Percentiles rank a stretch among this genome's conserved stretches.
Conservation (phyloP, 2,888 invertebrate species). For the Pseudoips prasinana region DNA sequence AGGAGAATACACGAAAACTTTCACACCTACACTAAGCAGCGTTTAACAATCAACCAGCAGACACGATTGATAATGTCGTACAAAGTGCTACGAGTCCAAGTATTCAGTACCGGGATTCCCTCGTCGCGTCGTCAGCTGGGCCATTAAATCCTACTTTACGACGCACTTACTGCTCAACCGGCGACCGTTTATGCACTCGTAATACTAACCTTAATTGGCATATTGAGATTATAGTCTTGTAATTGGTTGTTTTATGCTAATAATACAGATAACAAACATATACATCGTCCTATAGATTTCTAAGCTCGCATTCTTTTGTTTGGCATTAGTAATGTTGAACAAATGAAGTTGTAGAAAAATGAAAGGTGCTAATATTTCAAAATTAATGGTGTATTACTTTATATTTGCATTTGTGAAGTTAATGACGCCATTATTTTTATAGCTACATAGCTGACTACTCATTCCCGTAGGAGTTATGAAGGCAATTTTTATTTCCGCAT, state of each 20-base stretch:
- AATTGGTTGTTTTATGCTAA: slow-evolving; percentile 57
- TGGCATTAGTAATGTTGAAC: slow-evolving; percentile 21
- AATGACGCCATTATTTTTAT: background rate
- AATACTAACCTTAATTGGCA: slow-evolving; percentile 73
- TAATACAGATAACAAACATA: slow-evolving; percentile 45
- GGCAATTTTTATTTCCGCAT: no score
- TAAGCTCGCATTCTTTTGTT: slow-evolving; percentile 27
- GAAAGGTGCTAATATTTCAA: background rate
- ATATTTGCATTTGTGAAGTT: background rate
- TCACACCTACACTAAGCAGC: slow-evolving; percentile 1
- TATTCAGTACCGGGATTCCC: slow-evolving; percentile 51
- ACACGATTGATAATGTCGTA: slow-evolving; percentile 25
- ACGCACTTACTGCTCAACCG: slow-evolving; percentile 52
- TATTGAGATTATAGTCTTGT: slow-evolving; percentile 70
- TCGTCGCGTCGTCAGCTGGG: slow-evolving; percentile 55
- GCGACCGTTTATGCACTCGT: slow-evolving; percentile 63
- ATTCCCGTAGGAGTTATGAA: no score
- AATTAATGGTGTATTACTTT: no score
- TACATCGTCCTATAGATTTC: slow-evolving; percentile 43
- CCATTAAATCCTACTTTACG: slow-evolving; percentile 74
- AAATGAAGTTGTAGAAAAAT: slow-evolving; percentile 27
- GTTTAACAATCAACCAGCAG: background rate
- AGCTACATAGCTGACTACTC: no score
- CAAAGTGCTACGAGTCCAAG: slow-evolving; percentile 22
- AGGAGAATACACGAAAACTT: no score